phyloP scores from a whole-genome alignment of 2,113 vertebrate species.

The Enhydra lutris region DNA sequence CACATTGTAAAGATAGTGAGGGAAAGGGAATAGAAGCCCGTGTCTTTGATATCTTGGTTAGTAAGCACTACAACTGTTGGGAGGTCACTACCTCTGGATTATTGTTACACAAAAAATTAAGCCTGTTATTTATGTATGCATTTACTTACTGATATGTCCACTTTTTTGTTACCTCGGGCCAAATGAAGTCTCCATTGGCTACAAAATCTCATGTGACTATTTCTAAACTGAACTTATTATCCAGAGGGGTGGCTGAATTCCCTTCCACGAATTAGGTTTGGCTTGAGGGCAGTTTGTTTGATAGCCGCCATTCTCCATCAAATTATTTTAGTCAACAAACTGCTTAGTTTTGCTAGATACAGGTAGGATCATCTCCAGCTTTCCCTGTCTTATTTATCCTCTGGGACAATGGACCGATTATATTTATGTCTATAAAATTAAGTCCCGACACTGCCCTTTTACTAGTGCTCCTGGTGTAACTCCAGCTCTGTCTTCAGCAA shows the following conservation, averaged over 20 bases:
- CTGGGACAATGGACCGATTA: not conserved
- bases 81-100: not conserved
- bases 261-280: not conserved
- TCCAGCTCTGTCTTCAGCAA: not conserved
- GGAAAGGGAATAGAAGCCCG: not conserved
- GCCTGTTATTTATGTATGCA: not conserved
- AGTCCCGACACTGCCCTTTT: not conserved
- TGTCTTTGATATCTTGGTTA: not conserved
- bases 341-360: not conserved
- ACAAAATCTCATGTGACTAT: not conserved
- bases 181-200: not conserved
- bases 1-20: not conserved
- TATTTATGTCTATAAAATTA: not conserved
- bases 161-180: not conserved
- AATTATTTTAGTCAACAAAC: not conserved
- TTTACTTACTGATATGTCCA: not conserved
- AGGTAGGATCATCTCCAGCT: not conserved
- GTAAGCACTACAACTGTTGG: not conserved
- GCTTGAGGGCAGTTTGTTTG: not conserved
- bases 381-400: not conserved
- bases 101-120: not conserved
- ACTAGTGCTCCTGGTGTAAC: not conserved
- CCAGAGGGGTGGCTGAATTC: not conserved
- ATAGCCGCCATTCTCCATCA: not conserved
- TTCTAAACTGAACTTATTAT: not conserved